Base-by-base conservation (phyloP, 2,888 invertebrate genomes). In the Hetaerina titia region DNA sequence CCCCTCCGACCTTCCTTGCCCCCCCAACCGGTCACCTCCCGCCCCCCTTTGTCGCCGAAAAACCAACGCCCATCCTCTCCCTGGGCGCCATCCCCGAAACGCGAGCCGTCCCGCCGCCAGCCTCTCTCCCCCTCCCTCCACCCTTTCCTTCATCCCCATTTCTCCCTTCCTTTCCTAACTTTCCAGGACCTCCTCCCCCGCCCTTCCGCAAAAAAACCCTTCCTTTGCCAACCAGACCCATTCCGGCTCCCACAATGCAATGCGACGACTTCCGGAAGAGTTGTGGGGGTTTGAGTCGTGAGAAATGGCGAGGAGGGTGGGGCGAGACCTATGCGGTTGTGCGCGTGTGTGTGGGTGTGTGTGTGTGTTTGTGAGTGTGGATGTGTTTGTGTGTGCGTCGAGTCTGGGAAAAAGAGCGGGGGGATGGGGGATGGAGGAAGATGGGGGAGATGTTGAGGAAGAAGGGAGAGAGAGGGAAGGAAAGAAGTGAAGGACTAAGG, bases 241-340 rank as follows among this genome's bases (percentile, higher is more conserved):
- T 90, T 90, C 64, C 64, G 64, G 64, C 64, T 64, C 31, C 90
- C 90, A 64, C 90, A 90, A 90, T 90, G 90, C 90, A 64, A 63
- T 63, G 90, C 90, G 90, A 25, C 90, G 64, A 45, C 90, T 90
- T 90, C 64, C 90, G 90, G 92, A 92, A 92, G 92, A 92, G 74
- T 74, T 69, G 92, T 92, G 92, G 69, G 92, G 90, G 90, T 31
- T 31, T 63, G 92, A 11, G 56, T n/a, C 31, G 92, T 92, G 92
- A 92, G 92, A 56, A 92, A 92, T 92, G 92, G 69, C 25, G 22
- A 56, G 31, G 92, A 45, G 90, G 64, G 64, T 90, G 90, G 19
- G 58, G 45, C 8, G 63, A 9, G 11, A 19, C 64, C 31, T 17
- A 17, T 8, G 13, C 9, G 58, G n/a, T 45, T 45, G 69, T 11